A percentile compares a stretch with the other conserved stretches of the same genome.
phyloP scores from a whole-genome alignment of 1,140 invertebrate species.

The Zophobas atratus region DNA sequence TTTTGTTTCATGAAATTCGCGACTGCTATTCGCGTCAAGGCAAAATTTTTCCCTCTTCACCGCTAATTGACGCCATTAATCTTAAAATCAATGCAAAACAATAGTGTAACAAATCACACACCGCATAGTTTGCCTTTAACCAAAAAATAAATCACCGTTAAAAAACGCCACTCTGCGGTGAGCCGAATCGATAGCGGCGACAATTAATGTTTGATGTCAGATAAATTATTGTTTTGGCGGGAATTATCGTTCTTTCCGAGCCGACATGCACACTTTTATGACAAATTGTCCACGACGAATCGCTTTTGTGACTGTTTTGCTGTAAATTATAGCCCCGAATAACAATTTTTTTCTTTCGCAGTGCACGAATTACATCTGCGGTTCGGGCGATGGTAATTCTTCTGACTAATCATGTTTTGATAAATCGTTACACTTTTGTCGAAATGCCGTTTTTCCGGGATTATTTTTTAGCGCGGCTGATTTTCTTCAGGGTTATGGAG shows the following conservation, averaged over 20 bases:
- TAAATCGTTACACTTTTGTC: background rate
- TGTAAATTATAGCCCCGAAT: constrained; percentile 22
- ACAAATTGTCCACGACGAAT: constrained; percentile 28
- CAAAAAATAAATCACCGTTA: too few relatives aligned
- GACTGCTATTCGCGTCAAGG: too few relatives aligned
- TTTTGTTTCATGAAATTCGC: too few relatives aligned
- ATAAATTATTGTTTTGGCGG: constrained; percentile 35
- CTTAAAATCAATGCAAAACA: too few relatives aligned
- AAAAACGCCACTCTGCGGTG: background rate
- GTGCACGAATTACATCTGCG: constrained; percentile 8
- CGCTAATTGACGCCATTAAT: too few relatives aligned
- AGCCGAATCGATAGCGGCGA: constrained; percentile 17
- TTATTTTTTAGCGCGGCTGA: background rate
- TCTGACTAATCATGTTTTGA: constrained; percentile 17
- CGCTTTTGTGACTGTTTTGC: constrained; percentile 27
- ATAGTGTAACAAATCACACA: too few relatives aligned
- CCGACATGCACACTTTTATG: constrained; percentile 26
- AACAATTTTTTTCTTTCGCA: constrained; percentile 11
- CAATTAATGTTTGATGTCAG: constrained; percentile 26
- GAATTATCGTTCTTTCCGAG: constrained; percentile 16
- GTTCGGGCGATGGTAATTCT: background rate
- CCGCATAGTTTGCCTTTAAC: too few relatives aligned
- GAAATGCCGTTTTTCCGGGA: constrained; percentile 8
- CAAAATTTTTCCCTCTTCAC: too few relatives aligned
- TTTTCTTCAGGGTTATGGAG: background rate